Evolutionary conservation across 2,113 vertebrate species (phyloP), one percentile per base, ranked within the genome.

Genomic region (Dipodomys ordii): DNA sequence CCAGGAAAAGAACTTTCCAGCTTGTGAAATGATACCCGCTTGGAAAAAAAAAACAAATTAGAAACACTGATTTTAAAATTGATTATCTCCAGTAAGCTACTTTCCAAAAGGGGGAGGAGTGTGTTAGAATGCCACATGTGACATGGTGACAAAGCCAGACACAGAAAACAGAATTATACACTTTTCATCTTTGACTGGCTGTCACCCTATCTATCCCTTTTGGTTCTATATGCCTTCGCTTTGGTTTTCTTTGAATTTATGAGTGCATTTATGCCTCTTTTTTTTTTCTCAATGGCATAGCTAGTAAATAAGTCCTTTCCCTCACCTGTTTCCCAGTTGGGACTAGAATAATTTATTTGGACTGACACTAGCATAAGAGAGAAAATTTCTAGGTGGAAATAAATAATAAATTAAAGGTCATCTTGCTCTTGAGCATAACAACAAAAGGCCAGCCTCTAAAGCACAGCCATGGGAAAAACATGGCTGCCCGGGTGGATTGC

Each of bases 1-100:
- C 94, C 96, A 93, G 60, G 78, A 92, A 93, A 97, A 98, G 97
- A 96, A 95, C 97, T 96, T 94, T 97, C 91, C 97, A 83, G 94
- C 64, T 84, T 92, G 81, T 73, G 78, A 87, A 98, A 97, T 97
- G 97, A 96, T 96, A 82, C 95, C 87, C n/a, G 87, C 96, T 85
- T 39, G 39, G 3, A 39, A 94, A 94, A 67, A 83, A 64, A 90
- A 86, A 95, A 76, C 53, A 93, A 89, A 94, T 79, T 79, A 64
- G 62, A 80, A 30, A 4, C 39, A 92, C 71, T 94, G 27, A 95
- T 83, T 93, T 95, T 86, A 69, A 79, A 83, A 90, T 90, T 46
- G 30, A 86, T 82, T 92, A 35, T 65, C 7, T 86, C 89, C 53
- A 86, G 79, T 78, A 89, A 53, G 2, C 9, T 91, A 0, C 72